Evolutionary conservation across 2,113 vertebrate species (phyloP).

Genomic region (Caranx melampygus): DNA sequence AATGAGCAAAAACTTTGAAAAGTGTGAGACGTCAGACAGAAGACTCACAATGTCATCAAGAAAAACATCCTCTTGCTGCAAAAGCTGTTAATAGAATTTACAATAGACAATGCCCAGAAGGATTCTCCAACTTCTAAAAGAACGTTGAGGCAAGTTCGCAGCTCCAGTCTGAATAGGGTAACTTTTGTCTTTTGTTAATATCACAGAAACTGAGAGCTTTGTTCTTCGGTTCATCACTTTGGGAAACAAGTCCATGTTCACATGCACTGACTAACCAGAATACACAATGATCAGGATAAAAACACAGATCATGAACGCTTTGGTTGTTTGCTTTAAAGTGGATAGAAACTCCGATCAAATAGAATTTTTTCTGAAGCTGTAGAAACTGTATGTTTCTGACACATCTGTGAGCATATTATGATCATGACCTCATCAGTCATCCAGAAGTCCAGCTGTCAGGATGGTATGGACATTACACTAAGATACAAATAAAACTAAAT

Average conservation of each 20-base stretch:
- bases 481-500: too few species aligned
- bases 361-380: not conserved
- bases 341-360: not conserved
- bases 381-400: too few species aligned
- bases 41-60: slow-evolving; percentile 41
- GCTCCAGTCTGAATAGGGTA: not conserved
- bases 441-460: too few species aligned
- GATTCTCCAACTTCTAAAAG: slow-evolving; percentile 14
- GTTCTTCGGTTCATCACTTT: slow-evolving; percentile 19
- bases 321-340: not conserved
- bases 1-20: slow-evolving; percentile 39
- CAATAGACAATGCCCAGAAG: slow-evolving; percentile 13
- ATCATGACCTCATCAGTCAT: too few species aligned
- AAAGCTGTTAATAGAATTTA: slow-evolving; percentile 23
- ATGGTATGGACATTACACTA: too few species aligned
- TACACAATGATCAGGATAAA: not conserved
- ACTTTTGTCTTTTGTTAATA: slow-evolving; percentile 18
- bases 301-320: not conserved
- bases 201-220: slow-evolving; percentile 9
- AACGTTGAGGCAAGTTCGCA: slow-evolving; percentile 4
- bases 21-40: slow-evolving; percentile 16
- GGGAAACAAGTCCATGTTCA: not conserved
- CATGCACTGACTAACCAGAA: not conserved
- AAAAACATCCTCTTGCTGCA: slow-evolving; percentile 20
- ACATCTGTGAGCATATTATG: too few species aligned